A percentile compares a stretch with the other conserved stretches of the same genome.
Evolutionary conservation across 2,888 invertebrate genomes (phyloP).

Genomic region (Nysson spinosus): DNA sequence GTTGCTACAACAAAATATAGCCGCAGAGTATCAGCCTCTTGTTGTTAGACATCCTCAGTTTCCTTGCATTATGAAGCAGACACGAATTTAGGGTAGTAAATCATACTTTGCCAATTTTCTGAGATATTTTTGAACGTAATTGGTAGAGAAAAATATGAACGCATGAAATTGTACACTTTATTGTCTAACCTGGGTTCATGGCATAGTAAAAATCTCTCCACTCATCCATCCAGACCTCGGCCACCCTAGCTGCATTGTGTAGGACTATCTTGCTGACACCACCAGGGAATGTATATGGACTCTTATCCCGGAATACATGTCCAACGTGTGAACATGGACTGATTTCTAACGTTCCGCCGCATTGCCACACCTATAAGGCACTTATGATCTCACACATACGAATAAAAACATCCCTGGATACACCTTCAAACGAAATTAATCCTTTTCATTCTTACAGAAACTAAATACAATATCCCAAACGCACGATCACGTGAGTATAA

Average conservation of each 20-base stretch:
- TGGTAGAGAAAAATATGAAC: constrained; percentile 28
- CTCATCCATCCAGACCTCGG: constrained; percentile 99
- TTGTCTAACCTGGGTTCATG: constrained; percentile 95
- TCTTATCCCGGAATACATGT: constrained; percentile 98
- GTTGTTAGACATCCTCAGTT: no score
- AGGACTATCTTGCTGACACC: constrained; percentile 98
- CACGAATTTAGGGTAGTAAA: no score
- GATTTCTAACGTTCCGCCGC: constrained; percentile 96
- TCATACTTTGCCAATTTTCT: neutral
- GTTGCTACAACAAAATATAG: no score
- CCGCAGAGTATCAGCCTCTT: no score
- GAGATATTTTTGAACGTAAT: constrained; percentile 31
- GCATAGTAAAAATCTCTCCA: constrained; percentile 99
- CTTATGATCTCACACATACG: constrained; percentile 56
- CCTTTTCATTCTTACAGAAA: neutral
- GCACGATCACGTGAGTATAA: no score
- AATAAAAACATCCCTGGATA: constrained; percentile 5
- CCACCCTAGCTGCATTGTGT: constrained; percentile 98
- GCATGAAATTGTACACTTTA: constrained; percentile 46
- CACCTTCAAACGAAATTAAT: constrained; percentile 5
- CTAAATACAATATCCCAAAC: no score
- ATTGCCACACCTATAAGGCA: constrained; percentile 92
- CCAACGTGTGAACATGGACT: constrained; percentile 97
- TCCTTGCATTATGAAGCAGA: no score
- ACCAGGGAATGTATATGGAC: constrained; percentile 99